phyloP scores from a whole-genome alignment of 1,140 invertebrate species.

The Calephelis virginiensis region DNA sequence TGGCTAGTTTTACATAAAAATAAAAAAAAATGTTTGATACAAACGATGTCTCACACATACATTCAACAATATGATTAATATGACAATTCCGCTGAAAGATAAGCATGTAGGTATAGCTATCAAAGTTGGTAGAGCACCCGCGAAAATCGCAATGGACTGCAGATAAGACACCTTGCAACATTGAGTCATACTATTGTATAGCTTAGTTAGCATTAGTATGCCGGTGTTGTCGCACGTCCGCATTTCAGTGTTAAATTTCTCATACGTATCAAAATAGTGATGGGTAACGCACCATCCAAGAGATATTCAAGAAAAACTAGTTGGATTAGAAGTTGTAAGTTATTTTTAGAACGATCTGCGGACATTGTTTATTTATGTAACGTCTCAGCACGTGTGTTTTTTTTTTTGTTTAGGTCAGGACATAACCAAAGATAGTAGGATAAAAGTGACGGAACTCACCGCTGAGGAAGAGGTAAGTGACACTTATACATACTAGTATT shows the following conservation, averaged over 20 bases:
- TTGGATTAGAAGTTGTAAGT: constrained; percentile 62
- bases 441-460: constrained; percentile 74
- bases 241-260: constrained; percentile 22
- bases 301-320: constrained; percentile 41
- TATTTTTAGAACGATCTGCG: constrained; percentile 31
- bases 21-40: no score
- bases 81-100: no score
- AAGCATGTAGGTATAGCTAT: no score
- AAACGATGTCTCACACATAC: no score
- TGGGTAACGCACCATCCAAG: constrained; percentile 64
- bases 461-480: constrained; percentile 69
- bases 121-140: constrained; percentile 18
- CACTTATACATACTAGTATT: neutral
- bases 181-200: constrained; percentile 55
- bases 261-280: constrained; percentile 49
- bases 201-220: constrained; percentile 62
- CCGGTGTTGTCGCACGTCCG: constrained; percentile 41
- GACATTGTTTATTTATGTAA: constrained; percentile 51
- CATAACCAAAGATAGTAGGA: constrained; percentile 76
- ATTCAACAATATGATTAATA: no score
- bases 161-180: constrained; percentile 66
- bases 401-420: constrained; percentile 79
- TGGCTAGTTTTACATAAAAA: no score
- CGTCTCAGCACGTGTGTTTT: constrained; percentile 44
- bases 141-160: constrained; percentile 41